Percentiles rank a stretch among this genome's conserved stretches.
These are phyloP conservation scores for Pollenia angustigena DNA, from an alignment of 2,888 invertebrate genomes.

Conservation along the genomic window DNA sequence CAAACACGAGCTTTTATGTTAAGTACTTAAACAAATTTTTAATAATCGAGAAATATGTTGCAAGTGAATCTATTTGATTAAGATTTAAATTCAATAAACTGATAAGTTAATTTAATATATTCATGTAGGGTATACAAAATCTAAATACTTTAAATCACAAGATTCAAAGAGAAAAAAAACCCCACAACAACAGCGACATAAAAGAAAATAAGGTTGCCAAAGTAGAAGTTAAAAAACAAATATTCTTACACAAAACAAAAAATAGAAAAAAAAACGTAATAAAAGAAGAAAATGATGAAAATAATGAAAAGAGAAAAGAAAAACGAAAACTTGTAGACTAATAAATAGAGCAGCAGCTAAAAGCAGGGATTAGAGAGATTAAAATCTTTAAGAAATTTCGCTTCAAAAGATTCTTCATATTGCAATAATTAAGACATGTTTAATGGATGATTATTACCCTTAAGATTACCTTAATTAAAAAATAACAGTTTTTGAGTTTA, in stretches of 20 bases:
- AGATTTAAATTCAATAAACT: no score
- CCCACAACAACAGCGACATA: slow-evolving; percentile 6
- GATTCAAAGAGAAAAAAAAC: slow-evolving; percentile 6
- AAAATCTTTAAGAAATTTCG: not conserved
- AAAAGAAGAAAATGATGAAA: slow-evolving; percentile 39
- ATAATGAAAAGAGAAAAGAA: not conserved
- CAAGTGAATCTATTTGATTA: no score
- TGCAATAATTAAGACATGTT: no score
- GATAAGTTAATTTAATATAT: not conserved
- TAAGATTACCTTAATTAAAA: no score
- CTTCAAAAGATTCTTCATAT: no score
- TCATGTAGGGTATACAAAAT: not conserved
- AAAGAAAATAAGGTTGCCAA: slow-evolving; percentile 35
- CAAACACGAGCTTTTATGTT: no score
- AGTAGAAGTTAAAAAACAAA: slow-evolving; percentile 47
- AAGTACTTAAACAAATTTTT: no score
- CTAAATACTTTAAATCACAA: slow-evolving; percentile 38
- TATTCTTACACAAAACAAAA: slow-evolving; percentile 3
- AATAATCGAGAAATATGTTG: no score
- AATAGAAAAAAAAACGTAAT: not conserved
- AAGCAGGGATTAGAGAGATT: slow-evolving; percentile 15
- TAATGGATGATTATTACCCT: no score
- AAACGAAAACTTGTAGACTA: slow-evolving; percentile 45
- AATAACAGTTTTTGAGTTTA: no score
- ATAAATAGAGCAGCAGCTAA: slow-evolving; percentile 57